Base-by-base conservation (phyloP, 92 coral and sea anemone genomes). In the Plumapathes pennacea region DNA sequence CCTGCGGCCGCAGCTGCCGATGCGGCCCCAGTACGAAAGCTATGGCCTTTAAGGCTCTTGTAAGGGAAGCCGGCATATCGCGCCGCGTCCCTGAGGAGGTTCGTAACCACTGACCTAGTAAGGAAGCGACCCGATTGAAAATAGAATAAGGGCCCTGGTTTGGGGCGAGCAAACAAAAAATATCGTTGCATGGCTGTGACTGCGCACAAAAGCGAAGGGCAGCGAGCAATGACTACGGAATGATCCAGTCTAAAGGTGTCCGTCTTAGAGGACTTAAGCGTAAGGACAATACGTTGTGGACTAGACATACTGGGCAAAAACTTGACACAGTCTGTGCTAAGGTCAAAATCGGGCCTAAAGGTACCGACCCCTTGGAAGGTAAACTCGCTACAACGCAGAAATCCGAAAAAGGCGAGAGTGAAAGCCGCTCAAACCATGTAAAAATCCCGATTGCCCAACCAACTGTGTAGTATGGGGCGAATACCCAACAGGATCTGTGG, bases 371-470 rank as follows among this genome's bases (percentile, higher is more conserved):
- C n/a, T n/a, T n/a, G n/a, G 20, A 32, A 57, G 17, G 50, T 57
- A 25, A 48, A 34, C 13, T 48, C 54, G 8, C 54, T 48, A 34
- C 54, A 25, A 20, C 57, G 28, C 38, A 62, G 32, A 41, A 61
- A 61, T 23, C 57, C 69, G 24, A 61, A 61, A 22, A 61, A 61
- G 51, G 34, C 66, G 4, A 58, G 23, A 7, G 69, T 25, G 19
- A 61, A 45, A 12, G 69, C 57, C 1, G 45, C 70, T 57, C 70
- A 62, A 20, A 62, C 29, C 70, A 62, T 62, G 24, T 41, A 43
- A 3, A 33, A 2, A 5, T 27, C 52, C 15, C 29, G 26, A 18
- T 32, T 49, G 2, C 50, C 50, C 22, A 44, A 10, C 40, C 14
- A 25, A 10, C 24, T 15, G 17, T 54, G 14, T 4, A 54, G 22